Evolutionary conservation across 2,797 vertebrate genomes (phyloP), one percentile per base, ranked within the genome.

Genomic region (Podarcis siculus): DNA sequence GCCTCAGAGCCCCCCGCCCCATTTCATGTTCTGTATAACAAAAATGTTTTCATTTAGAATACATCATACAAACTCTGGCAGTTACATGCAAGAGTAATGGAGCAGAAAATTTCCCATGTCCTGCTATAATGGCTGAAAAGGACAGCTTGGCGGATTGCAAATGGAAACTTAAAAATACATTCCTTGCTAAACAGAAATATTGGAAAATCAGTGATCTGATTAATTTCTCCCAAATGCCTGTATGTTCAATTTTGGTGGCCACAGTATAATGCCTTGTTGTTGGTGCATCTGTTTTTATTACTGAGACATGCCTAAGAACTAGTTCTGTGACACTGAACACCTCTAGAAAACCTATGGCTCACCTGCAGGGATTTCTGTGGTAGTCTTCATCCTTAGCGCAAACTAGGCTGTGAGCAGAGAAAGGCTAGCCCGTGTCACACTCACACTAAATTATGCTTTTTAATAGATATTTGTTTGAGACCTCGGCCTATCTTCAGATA

Each of bases 41-140:
- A 49, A 82, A 73, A 73, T 91, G 67, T 49, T 92, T 39, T 39
- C 61, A 61, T 93, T 92, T 91, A 89, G 27, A 45, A 76, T 80
- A 75, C 61, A 8, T 6, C 58, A 17, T 89, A 37, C 86, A 89
- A 81, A 76, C 89, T 89, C 45, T 82, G 90, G 27, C 82, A 86
- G 32, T 91, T 83, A 85, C 0, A 8, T 91, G 83, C 78, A 86
- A 72, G 75, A 88, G 79, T 64, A 92, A 61, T 61, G 35, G 49
- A 92, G 79, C 61, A 88, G 83, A 92, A 93, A 91, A 64, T 73
- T 39, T 87, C 66, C 27, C 3, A 42, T 91, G 67, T 88, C 84
- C 0, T 76, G 0, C 32, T 77, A 82, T 42, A 92, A 82, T 9
- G 5, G 21, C 80, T 64, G 8, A 85, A 85, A n/a, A 7, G 32